Conservation (phyloP, 1,140 invertebrate species). For the Neodiprion fabricii region DNA sequence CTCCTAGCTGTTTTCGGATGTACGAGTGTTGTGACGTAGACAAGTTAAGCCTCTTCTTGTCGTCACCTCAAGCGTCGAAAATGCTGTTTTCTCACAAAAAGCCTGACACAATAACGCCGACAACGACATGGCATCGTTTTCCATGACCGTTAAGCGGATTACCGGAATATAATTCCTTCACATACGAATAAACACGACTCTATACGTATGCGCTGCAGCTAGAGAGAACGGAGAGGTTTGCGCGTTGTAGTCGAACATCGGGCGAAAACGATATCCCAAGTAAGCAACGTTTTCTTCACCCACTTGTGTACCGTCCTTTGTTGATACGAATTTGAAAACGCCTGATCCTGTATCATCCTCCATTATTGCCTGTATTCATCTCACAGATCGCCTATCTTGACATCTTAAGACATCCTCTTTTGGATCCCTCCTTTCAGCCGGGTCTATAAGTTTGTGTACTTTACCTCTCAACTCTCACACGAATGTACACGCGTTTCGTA, state of each 20-base stretch:
- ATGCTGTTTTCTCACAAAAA: conserved; percentile 62
- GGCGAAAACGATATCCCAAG: neutral
- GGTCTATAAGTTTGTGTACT: too few species aligned
- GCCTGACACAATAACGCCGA: conserved; percentile 50
- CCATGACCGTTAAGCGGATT: conserved; percentile 51
- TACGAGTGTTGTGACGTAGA: conserved; percentile 53
- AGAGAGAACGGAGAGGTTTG: neutral
- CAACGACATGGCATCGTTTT: conserved; percentile 21
- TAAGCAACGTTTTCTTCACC: neutral
- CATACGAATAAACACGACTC: neutral
- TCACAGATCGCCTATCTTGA: neutral
- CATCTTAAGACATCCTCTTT: neutral
- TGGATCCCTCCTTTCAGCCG: neutral
- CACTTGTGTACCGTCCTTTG: neutral
- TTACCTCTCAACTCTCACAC: too few species aligned
- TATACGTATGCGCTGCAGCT: neutral
- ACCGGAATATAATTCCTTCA: conserved; percentile 31
- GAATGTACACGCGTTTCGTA: too few species aligned
- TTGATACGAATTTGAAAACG: neutral
- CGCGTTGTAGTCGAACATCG: neutral
- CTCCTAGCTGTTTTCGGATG: too few species aligned
- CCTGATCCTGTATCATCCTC: conserved; percentile 1
- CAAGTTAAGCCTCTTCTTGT: conserved; percentile 60
- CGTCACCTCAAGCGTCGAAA: conserved; percentile 62
- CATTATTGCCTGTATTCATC: conserved; percentile 2